Percentiles rank a stretch among this genome's conserved stretches.
phyloP scores from a whole-genome alignment of 2,888 invertebrate genomes.

The Stratiomys singularior region DNA sequence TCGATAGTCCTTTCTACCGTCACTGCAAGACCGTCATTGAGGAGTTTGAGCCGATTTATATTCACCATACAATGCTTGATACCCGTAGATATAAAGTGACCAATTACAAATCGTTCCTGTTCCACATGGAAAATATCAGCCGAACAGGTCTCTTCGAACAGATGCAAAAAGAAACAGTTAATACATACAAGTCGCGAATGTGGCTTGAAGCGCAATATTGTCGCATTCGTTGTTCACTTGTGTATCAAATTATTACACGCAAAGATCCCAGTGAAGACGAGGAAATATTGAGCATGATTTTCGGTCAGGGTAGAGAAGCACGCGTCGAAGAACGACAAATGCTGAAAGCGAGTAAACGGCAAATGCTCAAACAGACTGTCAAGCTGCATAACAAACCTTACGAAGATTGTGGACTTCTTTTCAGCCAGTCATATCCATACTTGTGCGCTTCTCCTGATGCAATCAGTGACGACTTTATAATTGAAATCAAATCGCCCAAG shows the following conservation, averaged over 20 bases:
- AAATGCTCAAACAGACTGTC: conserved; percentile 64
- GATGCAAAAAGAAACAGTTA: conserved; percentile 59
- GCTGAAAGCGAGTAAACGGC: conserved; percentile 63
- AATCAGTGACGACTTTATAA: conserved; percentile 64
- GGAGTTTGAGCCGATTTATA: conserved; percentile 61
- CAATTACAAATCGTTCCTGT: conserved; percentile 58
- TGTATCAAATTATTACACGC: conserved; percentile 60
- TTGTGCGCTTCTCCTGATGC: conserved; percentile 63
- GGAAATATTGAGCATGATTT: conserved; percentile 60
- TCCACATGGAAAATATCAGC: conserved; percentile 61
- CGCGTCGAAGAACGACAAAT: conserved; percentile 60
- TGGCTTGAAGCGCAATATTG: conserved; percentile 64
- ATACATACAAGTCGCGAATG: conserved; percentile 60
- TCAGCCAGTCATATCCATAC: conserved; percentile 62
- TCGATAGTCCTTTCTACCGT: conserved; percentile 60
- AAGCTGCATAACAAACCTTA: conserved; percentile 64
- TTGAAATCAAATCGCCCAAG: conserved; percentile 64
- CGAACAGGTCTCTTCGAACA: conserved; percentile 60
- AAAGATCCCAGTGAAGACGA: conserved; percentile 60
- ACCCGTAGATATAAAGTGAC: conserved; percentile 59
- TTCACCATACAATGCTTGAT: conserved; percentile 62
- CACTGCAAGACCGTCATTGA: conserved; percentile 61
- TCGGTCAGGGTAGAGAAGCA: conserved; percentile 62
- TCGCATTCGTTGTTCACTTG: conserved; percentile 63
- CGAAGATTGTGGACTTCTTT: conserved; percentile 60